Conservation (phyloP, 2,797 vertebrate species). For the Chromis chromis region DNA sequence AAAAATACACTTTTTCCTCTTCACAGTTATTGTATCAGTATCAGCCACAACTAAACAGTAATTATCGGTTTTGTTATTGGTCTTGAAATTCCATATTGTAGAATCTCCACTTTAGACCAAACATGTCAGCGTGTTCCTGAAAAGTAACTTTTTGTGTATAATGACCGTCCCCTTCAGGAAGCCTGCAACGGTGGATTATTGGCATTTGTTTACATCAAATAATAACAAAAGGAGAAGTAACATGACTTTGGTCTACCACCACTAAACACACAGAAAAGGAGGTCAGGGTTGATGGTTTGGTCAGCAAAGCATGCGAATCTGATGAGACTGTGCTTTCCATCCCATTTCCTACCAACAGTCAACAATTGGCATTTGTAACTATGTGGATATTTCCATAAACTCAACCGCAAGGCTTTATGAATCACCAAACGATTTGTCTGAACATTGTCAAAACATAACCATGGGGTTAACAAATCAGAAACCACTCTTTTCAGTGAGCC, state of each 20-base stretch:
- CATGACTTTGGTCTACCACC: conserved; percentile 16
- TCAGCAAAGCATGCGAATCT: conserved; percentile 38
- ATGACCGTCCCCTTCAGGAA: background rate
- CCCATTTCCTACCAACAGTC: conserved; percentile 31
- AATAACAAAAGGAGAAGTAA: conserved; percentile 29
- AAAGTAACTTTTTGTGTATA: background rate
- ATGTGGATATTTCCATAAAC: conserved; percentile 19
- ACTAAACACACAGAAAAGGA: conserved; percentile 15
- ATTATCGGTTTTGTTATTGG: background rate
- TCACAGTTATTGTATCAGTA: background rate
- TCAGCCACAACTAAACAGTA: background rate
- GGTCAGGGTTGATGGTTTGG: conserved; percentile 28
- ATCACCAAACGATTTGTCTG: conserved; percentile 14
- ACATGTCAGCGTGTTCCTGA: conserved; percentile 5
- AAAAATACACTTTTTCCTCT: background rate
- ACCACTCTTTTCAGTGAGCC: background rate
- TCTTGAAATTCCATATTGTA: background rate
- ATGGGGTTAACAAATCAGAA: background rate
- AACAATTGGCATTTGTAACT: conserved; percentile 21
- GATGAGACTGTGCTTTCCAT: conserved; percentile 31
- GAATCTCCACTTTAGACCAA: background rate
- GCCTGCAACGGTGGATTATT: conserved; percentile 19
- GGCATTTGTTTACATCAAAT: conserved; percentile 17
- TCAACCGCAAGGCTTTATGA: conserved; percentile 16
- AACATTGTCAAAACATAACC: conserved; percentile 14